phyloP scores from a whole-genome alignment of 1,140 invertebrate species.

The Drosophila oshimai region DNA sequence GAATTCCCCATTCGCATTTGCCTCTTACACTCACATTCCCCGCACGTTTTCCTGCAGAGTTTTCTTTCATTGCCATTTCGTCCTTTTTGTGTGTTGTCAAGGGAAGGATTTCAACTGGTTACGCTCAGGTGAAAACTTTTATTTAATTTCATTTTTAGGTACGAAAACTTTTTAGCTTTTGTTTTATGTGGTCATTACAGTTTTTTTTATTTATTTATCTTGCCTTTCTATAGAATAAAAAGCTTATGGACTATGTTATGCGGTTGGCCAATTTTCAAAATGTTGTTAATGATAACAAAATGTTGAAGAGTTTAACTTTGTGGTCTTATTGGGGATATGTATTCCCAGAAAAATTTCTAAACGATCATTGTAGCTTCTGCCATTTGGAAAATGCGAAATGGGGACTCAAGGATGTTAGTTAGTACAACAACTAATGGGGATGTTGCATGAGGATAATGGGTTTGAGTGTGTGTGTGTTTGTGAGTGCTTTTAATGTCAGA shows the following conservation, averaged over 20 bases:
- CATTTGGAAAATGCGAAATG: neutral
- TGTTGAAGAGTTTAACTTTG: too few relatives aligned
- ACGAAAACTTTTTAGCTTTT: neutral
- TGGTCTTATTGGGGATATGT: too few relatives aligned
- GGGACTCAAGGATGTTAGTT: neutral
- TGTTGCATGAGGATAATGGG: slow-evolving; percentile 16
- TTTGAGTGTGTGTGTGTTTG: slow-evolving; percentile 14
- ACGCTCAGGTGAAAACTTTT: neutral
- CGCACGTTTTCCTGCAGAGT: neutral
- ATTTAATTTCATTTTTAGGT: neutral
- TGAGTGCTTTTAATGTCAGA: slow-evolving; percentile 23
- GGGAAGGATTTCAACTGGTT: neutral
- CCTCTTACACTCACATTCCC: neutral
- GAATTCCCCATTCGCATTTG: slow-evolving; percentile 26
- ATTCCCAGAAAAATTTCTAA: too few relatives aligned
- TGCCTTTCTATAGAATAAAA: neutral
- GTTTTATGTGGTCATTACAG: neutral
- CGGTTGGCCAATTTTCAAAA: neutral
- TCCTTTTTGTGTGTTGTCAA: neutral
- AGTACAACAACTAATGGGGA: slow-evolving; percentile 25
- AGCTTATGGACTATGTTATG: neutral
- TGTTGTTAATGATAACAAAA: neutral
- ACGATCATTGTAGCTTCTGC: neutral
- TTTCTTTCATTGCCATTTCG: neutral
- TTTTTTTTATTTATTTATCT: neutral